A percentile compares a stretch with the other conserved stretches of the same genome.
These are phyloP conservation scores for Ptilorrhoa leucosticta DNA, from an alignment of 2,113 vertebrate genomes.

Conservation along the genomic window DNA sequence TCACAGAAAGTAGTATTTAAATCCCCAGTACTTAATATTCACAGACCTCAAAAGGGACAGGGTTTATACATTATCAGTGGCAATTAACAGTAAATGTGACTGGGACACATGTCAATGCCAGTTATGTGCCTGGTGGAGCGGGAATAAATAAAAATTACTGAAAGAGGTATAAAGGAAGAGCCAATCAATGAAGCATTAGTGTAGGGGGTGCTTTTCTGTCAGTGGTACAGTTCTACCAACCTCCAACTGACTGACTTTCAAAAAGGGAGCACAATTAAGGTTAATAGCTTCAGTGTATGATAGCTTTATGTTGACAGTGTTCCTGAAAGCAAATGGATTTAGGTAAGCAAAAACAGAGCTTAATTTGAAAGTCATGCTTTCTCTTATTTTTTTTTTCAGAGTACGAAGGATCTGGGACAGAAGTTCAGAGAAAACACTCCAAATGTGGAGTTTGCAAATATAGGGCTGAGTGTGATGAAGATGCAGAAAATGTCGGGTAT, in stretches of 20 bases:
- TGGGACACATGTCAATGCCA: not conserved
- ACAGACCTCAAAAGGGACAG: not conserved
- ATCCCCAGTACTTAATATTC: not conserved
- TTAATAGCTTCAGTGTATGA: not conserved
- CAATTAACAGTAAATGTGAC: not conserved
- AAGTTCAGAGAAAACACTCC: conserved; percentile 87
- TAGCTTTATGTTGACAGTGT: not conserved
- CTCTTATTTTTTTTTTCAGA: conserved; percentile 67
- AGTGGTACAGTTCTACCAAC: not conserved
- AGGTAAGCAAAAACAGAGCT: not conserved
- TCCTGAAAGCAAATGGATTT: not conserved
- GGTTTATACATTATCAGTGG: not conserved
- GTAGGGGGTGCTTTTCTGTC: not conserved
- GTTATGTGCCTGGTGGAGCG: not conserved
- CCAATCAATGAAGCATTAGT: not conserved
- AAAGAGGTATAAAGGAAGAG: not conserved
- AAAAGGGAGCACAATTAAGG: not conserved
- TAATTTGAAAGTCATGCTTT: not conserved
- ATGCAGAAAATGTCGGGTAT: conserved; percentile 94
- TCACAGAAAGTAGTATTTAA: not conserved
- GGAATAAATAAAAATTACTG: not conserved
- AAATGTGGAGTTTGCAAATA: conserved; percentile 95
- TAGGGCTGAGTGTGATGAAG: conserved; percentile 93
- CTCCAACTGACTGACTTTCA: not conserved
- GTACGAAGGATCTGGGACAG: conserved; percentile 87